Evolutionary conservation across 2,113 vertebrate genomes (phyloP).

Genomic region (Cryptomyrus ogoouensis): DNA sequence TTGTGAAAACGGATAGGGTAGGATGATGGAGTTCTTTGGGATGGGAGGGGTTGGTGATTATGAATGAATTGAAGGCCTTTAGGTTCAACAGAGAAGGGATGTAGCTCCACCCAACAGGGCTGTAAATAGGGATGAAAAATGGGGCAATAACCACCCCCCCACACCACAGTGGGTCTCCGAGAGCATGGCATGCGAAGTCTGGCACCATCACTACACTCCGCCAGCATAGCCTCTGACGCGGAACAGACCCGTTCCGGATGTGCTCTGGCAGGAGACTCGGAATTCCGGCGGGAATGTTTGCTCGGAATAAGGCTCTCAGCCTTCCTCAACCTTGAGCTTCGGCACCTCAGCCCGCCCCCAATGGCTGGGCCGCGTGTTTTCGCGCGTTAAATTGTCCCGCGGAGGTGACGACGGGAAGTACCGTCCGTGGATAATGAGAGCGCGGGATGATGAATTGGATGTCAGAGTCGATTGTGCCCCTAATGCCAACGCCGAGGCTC

Average conservation of each 20-base stretch:
- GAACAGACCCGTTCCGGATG: neutral
- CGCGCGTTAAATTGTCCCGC: slow-evolving; percentile 31
- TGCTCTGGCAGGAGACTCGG: neutral
- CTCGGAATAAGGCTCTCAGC: neutral
- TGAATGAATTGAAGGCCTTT: neutral
- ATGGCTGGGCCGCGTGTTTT: slow-evolving; percentile 25
- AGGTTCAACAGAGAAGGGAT: neutral
- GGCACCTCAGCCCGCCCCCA: neutral
- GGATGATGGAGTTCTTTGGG: neutral
- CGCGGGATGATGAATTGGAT: slow-evolving; percentile 45
- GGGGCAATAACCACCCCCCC: neutral
- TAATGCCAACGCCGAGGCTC: slow-evolving; percentile 37
- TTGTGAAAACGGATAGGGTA: neutral
- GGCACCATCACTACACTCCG: neutral
- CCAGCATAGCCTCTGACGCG: neutral
- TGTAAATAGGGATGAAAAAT: neutral
- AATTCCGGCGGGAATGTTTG: neutral
- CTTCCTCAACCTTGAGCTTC: neutral
- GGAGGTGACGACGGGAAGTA: slow-evolving; percentile 28
- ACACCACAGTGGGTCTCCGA: neutral
- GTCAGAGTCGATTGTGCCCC: slow-evolving; percentile 36
- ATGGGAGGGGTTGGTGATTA: neutral
- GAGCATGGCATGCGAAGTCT: neutral
- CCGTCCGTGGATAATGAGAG: slow-evolving; percentile 32
- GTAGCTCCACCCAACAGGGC: neutral